These are phyloP conservation scores for Pyrrhosoma nymphula DNA, from an alignment of 2,888 invertebrate genomes.

Conservation along the genomic window DNA sequence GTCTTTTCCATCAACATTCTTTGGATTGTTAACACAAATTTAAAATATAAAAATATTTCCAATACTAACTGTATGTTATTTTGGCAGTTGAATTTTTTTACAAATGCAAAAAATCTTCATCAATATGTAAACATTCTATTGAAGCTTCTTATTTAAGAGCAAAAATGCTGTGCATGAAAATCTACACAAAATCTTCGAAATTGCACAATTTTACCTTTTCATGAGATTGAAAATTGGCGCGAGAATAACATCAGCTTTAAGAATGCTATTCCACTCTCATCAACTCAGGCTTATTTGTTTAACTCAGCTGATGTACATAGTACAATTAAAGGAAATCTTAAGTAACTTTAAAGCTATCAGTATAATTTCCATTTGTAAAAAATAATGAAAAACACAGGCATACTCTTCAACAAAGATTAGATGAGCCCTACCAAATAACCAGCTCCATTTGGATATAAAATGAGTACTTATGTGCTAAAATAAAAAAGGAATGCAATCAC, in stretches of 20 bases:
- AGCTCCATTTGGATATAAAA: conserved; percentile 43
- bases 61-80: conserved; percentile 50
- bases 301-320: background rate
- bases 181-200: conserved; percentile 37
- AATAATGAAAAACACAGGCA: conserved; percentile 3
- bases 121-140: conserved; percentile 21
- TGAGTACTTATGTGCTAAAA: conserved; percentile 25
- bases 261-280: background rate
- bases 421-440: conserved; percentile 23
- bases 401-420: background rate
- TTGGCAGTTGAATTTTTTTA: conserved; percentile 52
- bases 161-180: conserved; percentile 44
- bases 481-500: conserved; percentile 53
- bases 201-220: conserved; percentile 4
- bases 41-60: conserved; percentile 63
- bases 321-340: background rate
- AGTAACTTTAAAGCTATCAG: conserved; percentile 35
- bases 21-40: conserved; percentile 54
- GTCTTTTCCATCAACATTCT: conserved; percentile 60
- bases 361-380: background rate
- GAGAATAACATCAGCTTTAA: background rate
- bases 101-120: conserved; percentile 61
- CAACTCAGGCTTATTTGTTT: background rate
- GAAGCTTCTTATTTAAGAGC: conserved; percentile 43
- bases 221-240: conserved; percentile 25